Conservation (phyloP, 2,797 vertebrate genomes). For the Dendrocincla tyrannina region DNA sequence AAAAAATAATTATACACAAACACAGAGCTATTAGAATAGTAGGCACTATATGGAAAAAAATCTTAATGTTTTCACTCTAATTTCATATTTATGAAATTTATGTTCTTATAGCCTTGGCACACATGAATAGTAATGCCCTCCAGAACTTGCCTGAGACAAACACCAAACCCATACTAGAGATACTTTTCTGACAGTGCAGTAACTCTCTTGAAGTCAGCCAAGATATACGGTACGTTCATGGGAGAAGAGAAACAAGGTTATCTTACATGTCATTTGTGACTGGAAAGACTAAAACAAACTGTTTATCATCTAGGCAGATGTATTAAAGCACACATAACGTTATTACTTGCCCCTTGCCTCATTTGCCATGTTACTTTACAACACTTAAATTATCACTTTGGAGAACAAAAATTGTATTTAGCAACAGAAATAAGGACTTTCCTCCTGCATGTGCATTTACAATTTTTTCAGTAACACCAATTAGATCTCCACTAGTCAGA, state of each 20-base stretch:
- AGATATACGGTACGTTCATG: not conserved
- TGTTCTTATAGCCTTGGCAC: not conserved
- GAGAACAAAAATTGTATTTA: not conserved
- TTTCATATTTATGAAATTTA: not conserved
- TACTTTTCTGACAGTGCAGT: not conserved
- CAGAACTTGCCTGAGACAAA: not conserved
- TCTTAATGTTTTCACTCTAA: not conserved
- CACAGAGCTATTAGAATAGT: not conserved
- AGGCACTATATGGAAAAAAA: not conserved
- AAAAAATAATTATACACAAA: not conserved
- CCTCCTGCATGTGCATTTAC: not conserved
- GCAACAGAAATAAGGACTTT: not conserved
- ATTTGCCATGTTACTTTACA: not conserved
- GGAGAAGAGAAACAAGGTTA: not conserved
- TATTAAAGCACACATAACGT: not conserved
- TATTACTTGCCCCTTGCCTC: not conserved
- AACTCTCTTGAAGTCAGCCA: not conserved
- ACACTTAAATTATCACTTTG: not conserved
- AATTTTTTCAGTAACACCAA: not conserved
- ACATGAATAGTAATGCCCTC: not conserved
- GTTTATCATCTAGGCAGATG: not conserved
- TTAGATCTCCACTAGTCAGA: not conserved
- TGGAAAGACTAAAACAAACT: not conserved
- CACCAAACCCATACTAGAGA: not conserved
- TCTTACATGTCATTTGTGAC: not conserved